These are phyloP conservation scores for Cryptus viduatorius DNA, from an alignment of 2,888 invertebrate genomes.

Conservation along the genomic window DNA sequence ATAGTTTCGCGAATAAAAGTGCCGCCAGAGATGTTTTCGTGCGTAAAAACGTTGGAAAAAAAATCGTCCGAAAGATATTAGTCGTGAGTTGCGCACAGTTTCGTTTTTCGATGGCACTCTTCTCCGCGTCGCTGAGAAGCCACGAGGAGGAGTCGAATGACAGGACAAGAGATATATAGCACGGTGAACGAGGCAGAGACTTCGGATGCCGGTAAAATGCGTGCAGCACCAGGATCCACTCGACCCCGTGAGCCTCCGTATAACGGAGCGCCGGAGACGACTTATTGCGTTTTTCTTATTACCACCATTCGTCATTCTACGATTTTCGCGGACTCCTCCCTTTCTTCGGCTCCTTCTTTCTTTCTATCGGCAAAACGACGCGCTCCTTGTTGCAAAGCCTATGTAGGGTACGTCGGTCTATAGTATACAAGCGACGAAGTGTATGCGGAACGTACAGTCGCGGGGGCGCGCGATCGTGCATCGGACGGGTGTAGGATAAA, in stretches of 20 bases:
- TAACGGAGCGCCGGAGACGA: constrained; percentile 14
- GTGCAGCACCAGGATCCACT: not conserved
- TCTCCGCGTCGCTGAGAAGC: not conserved
- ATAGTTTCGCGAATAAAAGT: too few relatives aligned
- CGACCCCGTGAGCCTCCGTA: constrained; percentile 12
- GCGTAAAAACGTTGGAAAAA: too few relatives aligned
- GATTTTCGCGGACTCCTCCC: constrained; percentile 28
- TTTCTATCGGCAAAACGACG: not conserved
- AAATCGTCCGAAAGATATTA: too few relatives aligned
- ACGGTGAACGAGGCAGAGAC: constrained; percentile 5
- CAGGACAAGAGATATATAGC: constrained; percentile 32
- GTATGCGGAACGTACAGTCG: not conserved
- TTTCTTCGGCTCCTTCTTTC: constrained; percentile 13
- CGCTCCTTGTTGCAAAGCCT: not conserved
- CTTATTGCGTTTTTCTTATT: constrained; percentile 51
- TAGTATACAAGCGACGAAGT: not conserved
- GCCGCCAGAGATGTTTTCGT: too few relatives aligned
- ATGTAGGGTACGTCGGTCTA: not conserved
- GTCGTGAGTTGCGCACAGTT: too few relatives aligned
- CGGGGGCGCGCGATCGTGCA: constrained; percentile 20
- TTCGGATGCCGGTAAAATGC: constrained; percentile 3
- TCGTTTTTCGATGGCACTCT: too few relatives aligned
- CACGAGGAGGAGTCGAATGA: constrained; percentile 32
- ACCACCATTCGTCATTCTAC: constrained; percentile 49
- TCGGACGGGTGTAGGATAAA: constrained; percentile 51